Base-by-base conservation (phyloP, 2,113 vertebrate genomes). In the Brachypodius melanocephalos region DNA sequence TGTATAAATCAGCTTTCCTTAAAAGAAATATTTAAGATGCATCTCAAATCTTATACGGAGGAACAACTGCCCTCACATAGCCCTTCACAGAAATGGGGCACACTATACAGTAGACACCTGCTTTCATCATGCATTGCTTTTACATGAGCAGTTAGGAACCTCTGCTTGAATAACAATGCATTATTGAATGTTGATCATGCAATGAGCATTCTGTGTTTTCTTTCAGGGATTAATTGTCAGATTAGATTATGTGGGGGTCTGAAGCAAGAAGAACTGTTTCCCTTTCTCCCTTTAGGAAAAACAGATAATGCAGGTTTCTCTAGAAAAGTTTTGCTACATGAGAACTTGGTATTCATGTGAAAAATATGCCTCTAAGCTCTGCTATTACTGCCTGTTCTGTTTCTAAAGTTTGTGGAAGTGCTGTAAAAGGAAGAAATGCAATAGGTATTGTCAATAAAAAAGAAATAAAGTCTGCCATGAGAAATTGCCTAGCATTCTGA, bases 381-480 rank as follows among this genome's bases (percentile, higher is more conserved):
- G 62, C 69, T 78, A 3, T 82, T 91, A 92, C 74, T 82, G 57
- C 49, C 28, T 75, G 26, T 74, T 32, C 58, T 91, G 66, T 82
- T 86, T 82, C 58, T 85, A 88, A 84, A 59, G 29, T 79, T 83
- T 93, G 54, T 72, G 38, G 45, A 91, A 81, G 51, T 32, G 48
- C 73, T 58, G 38, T 93, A 49, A 94, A 87, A 91, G 17, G 36
- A 89, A 82, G 66, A 89, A 90, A 89, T 78, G 65, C 21, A 87
- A 38, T 79, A 28, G n/a, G 4, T 51, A 18, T 62, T 88, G 73
- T 43, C 84, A 91, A 89, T 87, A 76, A 89, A 85, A 88, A 65
- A 65, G 71, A 92, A 96, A 89, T 89, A 89, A 85, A 69, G 14
- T 75, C 77, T 87, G 26, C 66, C 71, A 45, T 66, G 49, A 95